Base-by-base conservation (phyloP, 2,113 vertebrate species). In the Pachypanchax playfairii region DNA sequence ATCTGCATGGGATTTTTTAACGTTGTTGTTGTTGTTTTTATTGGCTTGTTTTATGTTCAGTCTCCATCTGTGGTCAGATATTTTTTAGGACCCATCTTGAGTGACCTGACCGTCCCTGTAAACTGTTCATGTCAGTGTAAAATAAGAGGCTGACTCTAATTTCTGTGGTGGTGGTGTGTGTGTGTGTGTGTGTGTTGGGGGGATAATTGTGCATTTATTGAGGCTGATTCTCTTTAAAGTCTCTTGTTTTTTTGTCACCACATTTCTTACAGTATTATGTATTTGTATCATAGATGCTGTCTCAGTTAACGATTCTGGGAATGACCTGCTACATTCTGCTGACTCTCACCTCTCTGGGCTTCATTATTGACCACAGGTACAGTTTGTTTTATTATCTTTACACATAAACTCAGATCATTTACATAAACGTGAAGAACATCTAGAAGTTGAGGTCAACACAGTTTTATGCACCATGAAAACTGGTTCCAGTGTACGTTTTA, bases 321-420 rank as follows among this genome's bases (percentile, higher is more conserved):
- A 92, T 92, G 85, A 85, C 87, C 64, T 60, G 67, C 71, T 95
- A 96, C 83, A 73, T 98, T 49, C 88, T 97, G 73, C 81, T 98
- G 47, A 97, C 95, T 0, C 87, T 98, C 78, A 94, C 92, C 2
- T 92, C 91, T 20, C 85, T 95, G 46, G 94, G 96, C 31, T 92
- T 92, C 59, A 85, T 98, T 73, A 84, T 94, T 11, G 95, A 98
- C 36, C 91, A 93, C 84, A 97, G 92, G 95, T 90, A 77, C 24
- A 14, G 38, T 28, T 57, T 39, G 0, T 8, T 20, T 42, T 18
- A 4, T 18, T 42, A n/a, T 8, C 3, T 42, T 1, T 20, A 42
- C n/a, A 39, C 4, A 3, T 17, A 5, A 39, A 39, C 2, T 39
- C 28, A 29, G 28, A 29, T 29, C 7, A n/a, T n/a, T n/a, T n/a